Conservation (phyloP, 2,797 vertebrate genomes). For the Choloepus didactylus region DNA sequence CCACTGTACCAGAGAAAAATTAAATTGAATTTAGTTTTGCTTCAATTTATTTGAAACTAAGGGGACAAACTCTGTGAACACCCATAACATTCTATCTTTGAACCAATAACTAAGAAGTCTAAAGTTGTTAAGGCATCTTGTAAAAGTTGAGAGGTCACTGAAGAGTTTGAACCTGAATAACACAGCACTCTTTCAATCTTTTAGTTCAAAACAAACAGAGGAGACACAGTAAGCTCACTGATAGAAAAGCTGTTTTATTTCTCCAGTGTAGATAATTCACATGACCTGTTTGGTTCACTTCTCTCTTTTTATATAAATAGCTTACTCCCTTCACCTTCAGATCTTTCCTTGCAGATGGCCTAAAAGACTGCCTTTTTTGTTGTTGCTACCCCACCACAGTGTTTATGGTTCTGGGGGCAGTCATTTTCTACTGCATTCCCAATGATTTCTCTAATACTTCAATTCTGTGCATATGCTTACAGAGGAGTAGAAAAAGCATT, state of each 20-base stretch:
- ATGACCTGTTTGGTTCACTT: constrained; percentile 79
- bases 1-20: constrained; percentile 67
- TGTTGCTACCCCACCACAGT: background rate
- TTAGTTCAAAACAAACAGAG: constrained; percentile 79
- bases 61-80: constrained; percentile 64
- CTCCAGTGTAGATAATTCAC: constrained; percentile 76
- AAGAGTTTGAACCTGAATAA: constrained; percentile 78
- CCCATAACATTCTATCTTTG: constrained; percentile 77
- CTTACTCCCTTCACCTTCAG: constrained; percentile 45
- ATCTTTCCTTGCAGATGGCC: constrained; percentile 30
- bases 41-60: constrained; percentile 78
- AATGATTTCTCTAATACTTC: background rate
- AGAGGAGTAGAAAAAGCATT: background rate
- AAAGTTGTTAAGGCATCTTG: constrained; percentile 78
- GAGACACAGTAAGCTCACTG: constrained; percentile 74
- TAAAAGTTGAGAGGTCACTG: constrained; percentile 79
- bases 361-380: background rate
- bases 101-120: constrained; percentile 80
- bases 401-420: background rate
- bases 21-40: constrained; percentile 81
- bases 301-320: constrained; percentile 75
- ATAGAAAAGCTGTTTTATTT: constrained; percentile 80
- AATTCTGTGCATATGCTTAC: background rate
- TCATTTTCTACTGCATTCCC: background rate
- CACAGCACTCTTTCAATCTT: constrained; percentile 75